Percentiles rank a stretch among this genome's conserved stretches.
These are phyloP conservation scores for Athene cunicularia DNA, from an alignment of 2,113 vertebrate genomes.

Conservation along the genomic window DNA sequence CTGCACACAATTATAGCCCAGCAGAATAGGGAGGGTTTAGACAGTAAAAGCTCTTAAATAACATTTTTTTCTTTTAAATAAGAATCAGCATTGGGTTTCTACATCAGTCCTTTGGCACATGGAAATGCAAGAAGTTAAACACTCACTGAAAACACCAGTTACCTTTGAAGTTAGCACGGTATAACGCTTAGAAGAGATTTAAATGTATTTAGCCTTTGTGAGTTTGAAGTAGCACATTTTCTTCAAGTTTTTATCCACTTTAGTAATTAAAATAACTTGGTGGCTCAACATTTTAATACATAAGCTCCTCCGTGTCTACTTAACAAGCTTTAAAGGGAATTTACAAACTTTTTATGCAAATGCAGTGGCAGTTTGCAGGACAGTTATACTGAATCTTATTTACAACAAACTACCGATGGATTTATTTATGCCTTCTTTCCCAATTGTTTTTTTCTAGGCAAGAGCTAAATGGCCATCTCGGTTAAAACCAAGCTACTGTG, in stretches of 20 bases:
- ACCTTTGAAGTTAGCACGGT: neutral
- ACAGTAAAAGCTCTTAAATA: neutral
- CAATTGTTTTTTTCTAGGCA: constrained; percentile 34
- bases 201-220: neutral
- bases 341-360: neutral
- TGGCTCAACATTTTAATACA: neutral
- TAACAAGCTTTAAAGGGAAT: neutral
- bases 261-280: neutral
- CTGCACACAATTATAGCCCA: neutral
- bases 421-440: neutral
- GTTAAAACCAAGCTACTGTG: constrained; percentile 58
- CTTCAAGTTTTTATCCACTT: neutral
- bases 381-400: neutral
- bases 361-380: neutral
- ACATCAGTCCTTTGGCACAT: neutral
- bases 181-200: neutral
- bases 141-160: neutral
- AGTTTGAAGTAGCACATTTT: neutral
- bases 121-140: neutral
- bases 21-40: neutral
- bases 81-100: neutral
- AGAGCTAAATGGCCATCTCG: constrained; percentile 47
- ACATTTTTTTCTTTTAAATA: neutral
- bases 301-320: neutral
- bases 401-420: neutral